phyloP scores from a whole-genome alignment of 64 coral and sea anemone species.

The Dendrophyllia cribrosa region DNA sequence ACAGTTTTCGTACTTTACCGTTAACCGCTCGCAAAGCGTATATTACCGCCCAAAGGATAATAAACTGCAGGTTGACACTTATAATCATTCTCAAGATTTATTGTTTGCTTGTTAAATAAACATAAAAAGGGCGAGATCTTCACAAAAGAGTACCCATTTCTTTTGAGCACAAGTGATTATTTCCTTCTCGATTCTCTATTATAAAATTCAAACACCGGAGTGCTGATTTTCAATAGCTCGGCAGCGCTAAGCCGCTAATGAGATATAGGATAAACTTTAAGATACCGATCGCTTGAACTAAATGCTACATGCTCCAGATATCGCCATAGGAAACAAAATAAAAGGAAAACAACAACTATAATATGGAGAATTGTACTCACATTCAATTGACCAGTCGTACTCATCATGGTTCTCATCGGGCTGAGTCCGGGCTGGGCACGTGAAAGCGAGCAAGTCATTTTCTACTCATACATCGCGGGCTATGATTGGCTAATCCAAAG shows the following conservation, averaged over 20 bases:
- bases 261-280: not conserved
- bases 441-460: too few species aligned
- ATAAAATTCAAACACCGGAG: not conserved
- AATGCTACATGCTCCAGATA: too few species aligned
- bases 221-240: not conserved
- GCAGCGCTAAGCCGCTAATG: not conserved
- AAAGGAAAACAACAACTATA: too few species aligned
- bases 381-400: not conserved
- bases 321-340: too few species aligned
- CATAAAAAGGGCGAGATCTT: not conserved
- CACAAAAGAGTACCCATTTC: not conserved
- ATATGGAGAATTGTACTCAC: not conserved
- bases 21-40: not conserved
- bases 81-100: not conserved
- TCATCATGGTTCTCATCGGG: not conserved
- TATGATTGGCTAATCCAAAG: constrained; percentile 1
- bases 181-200: not conserved
- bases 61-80: not conserved
- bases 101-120: not conserved
- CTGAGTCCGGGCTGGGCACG: not conserved
- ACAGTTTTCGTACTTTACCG: too few species aligned
- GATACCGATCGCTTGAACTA: too few species aligned
- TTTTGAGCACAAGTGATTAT: constrained; percentile 1
- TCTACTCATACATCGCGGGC: not conserved
- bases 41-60: too few species aligned